Evolutionary conservation across 1,140 invertebrate species (phyloP).

Genomic region (Radopholus similis): DNA sequence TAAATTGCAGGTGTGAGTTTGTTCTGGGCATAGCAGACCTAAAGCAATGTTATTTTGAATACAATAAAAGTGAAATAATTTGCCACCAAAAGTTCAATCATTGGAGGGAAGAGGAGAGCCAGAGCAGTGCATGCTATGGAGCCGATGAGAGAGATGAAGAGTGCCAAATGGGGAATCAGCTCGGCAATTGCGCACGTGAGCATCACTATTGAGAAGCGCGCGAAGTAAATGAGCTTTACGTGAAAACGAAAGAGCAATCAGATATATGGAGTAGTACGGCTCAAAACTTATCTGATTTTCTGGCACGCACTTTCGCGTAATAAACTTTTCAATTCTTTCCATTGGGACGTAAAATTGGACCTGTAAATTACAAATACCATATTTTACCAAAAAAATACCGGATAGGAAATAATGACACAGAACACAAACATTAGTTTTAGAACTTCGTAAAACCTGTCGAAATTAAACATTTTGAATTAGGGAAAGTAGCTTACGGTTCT

Average conservation of each 20-base stretch:
- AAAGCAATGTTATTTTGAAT: slow-evolving; percentile 34
- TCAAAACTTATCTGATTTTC: slow-evolving; percentile 44
- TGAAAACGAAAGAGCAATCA: no score
- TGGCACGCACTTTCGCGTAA: slow-evolving; percentile 45
- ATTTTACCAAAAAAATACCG: slow-evolving; percentile 43
- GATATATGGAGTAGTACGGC: no score
- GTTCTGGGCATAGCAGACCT: slow-evolving; percentile 43
- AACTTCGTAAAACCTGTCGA: slow-evolving; percentile 51
- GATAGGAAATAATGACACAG: slow-evolving; percentile 52
- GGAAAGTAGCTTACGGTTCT: neutral
- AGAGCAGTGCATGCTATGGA: slow-evolving; percentile 49
- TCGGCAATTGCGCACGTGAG: slow-evolving; percentile 53
- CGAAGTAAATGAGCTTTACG: slow-evolving; percentile 42
- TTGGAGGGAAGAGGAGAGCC: slow-evolving; percentile 56
- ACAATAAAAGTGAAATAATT: slow-evolving; percentile 35
- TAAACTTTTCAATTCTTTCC: slow-evolving; percentile 55
- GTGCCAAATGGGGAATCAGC: slow-evolving; percentile 51
- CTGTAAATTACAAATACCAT: neutral
- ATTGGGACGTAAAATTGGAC: slow-evolving; percentile 42
- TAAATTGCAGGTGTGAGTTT: slow-evolving; percentile 28
- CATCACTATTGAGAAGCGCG: slow-evolving; percentile 44
- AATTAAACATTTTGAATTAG: neutral
- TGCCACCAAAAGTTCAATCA: slow-evolving; percentile 48
- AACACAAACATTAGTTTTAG: slow-evolving; percentile 55
- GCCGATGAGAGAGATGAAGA: slow-evolving; percentile 58